Conservation (phyloP, 2,888 invertebrate genomes). For the Odontothrips loti region DNA sequence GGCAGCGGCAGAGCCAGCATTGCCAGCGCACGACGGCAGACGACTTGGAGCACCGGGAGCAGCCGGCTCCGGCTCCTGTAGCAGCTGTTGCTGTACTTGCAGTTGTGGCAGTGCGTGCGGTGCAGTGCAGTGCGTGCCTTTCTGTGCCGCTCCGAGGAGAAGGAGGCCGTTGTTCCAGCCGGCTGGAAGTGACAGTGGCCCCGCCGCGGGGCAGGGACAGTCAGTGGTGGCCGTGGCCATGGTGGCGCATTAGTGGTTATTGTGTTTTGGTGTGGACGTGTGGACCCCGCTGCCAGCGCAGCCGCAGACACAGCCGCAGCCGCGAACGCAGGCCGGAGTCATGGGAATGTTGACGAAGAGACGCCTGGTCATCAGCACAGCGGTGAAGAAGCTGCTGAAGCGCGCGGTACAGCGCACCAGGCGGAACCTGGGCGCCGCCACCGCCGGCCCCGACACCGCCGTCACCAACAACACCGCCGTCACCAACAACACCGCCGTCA, state of each 20-base stretch:
- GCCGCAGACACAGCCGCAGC: background rate
- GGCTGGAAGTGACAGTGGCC: too few relatives aligned
- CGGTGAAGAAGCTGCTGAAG: constrained; percentile 1
- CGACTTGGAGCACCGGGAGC: background rate
- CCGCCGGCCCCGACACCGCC: background rate
- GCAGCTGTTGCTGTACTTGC: background rate
- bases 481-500: background rate
- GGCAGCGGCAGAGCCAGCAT: too few relatives aligned
- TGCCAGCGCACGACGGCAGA: too few relatives aligned
- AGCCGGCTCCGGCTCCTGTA: background rate
- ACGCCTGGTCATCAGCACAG: background rate
- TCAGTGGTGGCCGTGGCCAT: too few relatives aligned
- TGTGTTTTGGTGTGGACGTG: too few relatives aligned
- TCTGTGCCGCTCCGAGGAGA: too few relatives aligned
- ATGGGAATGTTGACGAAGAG: constrained; percentile 1
- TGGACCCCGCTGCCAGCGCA: too few relatives aligned
- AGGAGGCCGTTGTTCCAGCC: too few relatives aligned
- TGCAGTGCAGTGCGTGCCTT: too few relatives aligned
- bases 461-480: background rate
- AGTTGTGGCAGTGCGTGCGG: too few relatives aligned
- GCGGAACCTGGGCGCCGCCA: background rate
- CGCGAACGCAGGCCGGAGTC: background rate
- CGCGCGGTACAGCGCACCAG: background rate
- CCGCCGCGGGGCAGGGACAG: too few relatives aligned
- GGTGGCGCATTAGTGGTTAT: too few relatives aligned